phyloP scores from a whole-genome alignment of 2,797 vertebrate genomes.

The Anas capensis region DNA sequence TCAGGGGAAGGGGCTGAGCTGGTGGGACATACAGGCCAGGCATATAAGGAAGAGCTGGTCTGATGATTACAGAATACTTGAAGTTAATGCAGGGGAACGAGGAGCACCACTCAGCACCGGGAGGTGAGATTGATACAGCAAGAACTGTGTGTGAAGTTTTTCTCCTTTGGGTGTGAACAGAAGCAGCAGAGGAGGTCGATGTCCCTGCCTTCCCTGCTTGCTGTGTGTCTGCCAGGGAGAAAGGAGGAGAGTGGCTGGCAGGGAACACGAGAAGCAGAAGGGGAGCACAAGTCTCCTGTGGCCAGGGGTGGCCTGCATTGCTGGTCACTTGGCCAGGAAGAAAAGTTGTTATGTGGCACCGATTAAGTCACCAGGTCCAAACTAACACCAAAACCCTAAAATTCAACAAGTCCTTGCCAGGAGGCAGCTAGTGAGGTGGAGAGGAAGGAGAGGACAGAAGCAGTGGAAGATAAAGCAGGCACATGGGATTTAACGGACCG shows the following conservation, averaged over 20 bases:
- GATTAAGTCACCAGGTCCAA: not conserved
- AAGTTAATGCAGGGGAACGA: not conserved
- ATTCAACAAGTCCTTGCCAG: not conserved
- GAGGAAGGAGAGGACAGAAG: not conserved
- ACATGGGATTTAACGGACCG: not conserved
- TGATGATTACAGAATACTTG: not conserved
- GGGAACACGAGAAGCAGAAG: not conserved
- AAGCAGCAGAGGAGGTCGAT: not conserved
- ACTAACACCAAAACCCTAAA: not conserved
- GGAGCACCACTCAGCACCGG: not conserved
- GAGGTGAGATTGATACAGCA: not conserved
- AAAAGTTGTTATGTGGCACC: not conserved
- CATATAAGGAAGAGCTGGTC: not conserved
- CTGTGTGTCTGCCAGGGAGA: not conserved
- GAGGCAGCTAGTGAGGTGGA: not conserved
- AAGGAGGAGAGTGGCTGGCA: not conserved
- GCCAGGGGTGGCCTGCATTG: fast-evolving
- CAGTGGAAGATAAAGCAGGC: not conserved
- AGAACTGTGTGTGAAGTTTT: not conserved
- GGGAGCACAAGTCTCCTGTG: not conserved
- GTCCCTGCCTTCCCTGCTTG: not conserved
- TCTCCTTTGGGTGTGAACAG: not conserved
- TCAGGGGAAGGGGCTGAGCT: not conserved
- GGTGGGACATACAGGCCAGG: not conserved
- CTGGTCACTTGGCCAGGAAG: not conserved